Percentiles rank a stretch among this genome's conserved stretches.
Conservation (phyloP, 2,797 vertebrate species). For the Dicrostonyx torquatus region DNA sequence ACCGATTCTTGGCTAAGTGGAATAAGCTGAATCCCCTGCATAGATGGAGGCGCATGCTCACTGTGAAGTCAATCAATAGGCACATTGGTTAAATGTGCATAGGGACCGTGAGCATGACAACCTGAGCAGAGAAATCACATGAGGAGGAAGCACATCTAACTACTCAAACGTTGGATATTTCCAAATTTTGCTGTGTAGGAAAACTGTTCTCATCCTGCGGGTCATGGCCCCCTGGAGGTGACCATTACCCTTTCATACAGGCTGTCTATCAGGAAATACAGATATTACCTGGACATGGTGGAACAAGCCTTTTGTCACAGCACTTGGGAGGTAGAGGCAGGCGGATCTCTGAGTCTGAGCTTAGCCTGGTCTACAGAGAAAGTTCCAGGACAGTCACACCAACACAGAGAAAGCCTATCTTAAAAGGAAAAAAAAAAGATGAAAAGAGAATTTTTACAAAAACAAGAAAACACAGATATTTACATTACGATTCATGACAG, state of each 20-base stretch:
- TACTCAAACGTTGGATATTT: neutral
- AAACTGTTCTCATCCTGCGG: neutral
- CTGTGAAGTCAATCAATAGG: neutral
- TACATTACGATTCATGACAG: neutral
- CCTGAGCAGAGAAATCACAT: neutral
- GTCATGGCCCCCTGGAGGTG: no score
- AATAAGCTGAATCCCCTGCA: neutral
- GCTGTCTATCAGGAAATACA: neutral
- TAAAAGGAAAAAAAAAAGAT: neutral
- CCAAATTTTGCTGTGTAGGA: neutral
- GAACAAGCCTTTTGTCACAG: neutral
- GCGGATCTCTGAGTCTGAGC: neutral
- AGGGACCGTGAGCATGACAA: neutral
- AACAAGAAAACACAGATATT: neutral
- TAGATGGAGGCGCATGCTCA: neutral
- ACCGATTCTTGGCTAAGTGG: neutral
- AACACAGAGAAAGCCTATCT: neutral
- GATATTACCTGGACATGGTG: neutral
- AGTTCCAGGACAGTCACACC: no score
- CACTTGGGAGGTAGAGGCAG: neutral
- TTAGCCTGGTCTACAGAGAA: no score
- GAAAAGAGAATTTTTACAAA: neutral
- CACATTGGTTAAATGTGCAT: neutral
- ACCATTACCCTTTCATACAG: neutral
- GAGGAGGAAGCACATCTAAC: neutral